Evolutionary conservation across 2,797 vertebrate species (phyloP).

Genomic region (Falco biarmicus): DNA sequence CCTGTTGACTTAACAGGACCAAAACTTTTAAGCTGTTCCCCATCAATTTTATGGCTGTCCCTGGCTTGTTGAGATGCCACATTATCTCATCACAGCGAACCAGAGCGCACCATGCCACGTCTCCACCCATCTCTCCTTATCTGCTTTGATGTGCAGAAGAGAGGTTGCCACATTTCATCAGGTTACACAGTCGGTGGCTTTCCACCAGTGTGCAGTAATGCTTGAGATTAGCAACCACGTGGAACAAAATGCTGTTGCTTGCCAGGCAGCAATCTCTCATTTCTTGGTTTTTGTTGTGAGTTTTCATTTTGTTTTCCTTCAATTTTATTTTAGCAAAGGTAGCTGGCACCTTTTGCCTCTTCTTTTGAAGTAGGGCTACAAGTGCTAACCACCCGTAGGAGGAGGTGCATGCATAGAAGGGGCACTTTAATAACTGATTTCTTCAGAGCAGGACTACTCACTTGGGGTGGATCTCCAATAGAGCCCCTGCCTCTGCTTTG

Average conservation of each 20-base stretch:
- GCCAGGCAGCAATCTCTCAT: background rate
- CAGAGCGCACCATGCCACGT: rapidly evolving
- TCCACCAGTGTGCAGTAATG: background rate
- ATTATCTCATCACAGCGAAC: background rate
- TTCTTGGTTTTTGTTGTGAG: background rate
- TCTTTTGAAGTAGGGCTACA: background rate
- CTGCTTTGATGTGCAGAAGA: background rate
- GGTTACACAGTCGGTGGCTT: background rate
- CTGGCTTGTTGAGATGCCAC: background rate
- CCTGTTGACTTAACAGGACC: background rate
- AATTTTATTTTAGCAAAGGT: background rate
- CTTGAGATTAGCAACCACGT: background rate
- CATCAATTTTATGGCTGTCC: background rate
- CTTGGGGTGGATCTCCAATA: background rate
- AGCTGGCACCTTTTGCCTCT: background rate
- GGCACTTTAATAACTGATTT: background rate
- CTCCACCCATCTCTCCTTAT: background rate
- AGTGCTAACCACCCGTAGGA: background rate
- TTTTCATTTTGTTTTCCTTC: background rate
- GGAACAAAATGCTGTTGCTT: background rate
- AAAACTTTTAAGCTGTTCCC: background rate
- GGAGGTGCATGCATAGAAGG: background rate
- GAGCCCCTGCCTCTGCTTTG: background rate
- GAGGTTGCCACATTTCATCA: background rate
- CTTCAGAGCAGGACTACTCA: background rate